phyloP scores from a whole-genome alignment of 1,140 invertebrate species.

The Meloidogyne floridensis region DNA sequence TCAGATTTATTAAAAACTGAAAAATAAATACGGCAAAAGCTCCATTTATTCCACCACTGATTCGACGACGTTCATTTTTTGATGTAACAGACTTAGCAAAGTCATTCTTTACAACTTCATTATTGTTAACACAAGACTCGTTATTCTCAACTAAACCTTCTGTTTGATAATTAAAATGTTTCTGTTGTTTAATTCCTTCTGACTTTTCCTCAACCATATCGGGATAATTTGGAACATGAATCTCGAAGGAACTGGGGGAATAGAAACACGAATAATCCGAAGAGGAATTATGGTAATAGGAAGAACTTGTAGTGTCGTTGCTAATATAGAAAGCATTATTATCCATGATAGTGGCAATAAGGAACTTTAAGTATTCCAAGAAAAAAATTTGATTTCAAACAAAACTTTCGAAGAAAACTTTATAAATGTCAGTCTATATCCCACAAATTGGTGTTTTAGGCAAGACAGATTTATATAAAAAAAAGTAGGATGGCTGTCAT shows the following conservation, averaged over 20 bases:
- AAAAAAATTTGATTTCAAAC: no score
- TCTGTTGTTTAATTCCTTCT: neutral
- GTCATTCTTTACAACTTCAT: neutral
- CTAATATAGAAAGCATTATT: neutral
- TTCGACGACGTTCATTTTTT: conserved; percentile 2
- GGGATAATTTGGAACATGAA: neutral
- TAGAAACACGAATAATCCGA: neutral
- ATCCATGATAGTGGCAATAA: neutral
- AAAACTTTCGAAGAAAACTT: no score
- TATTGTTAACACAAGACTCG: neutral
- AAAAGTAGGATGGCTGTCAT: no score
- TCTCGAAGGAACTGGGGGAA: neutral
- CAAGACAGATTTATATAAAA: no score
- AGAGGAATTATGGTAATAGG: neutral
- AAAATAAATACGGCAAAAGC: conserved; percentile 78
- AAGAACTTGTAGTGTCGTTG: neutral
- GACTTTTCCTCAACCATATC: neutral
- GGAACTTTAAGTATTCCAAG: no score
- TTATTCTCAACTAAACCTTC: no score
- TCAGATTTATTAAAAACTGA: conserved; percentile 5
- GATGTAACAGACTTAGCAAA: neutral
- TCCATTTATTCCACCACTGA: conserved; percentile 90
- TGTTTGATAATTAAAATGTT: no score
- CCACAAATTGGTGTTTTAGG: no score
- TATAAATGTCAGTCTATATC: no score